A percentile compares a stretch with the other conserved stretches of the same genome.
These are phyloP conservation scores for Leptosomus discolor DNA, from an alignment of 2,113 vertebrate species.

Conservation along the genomic window DNA sequence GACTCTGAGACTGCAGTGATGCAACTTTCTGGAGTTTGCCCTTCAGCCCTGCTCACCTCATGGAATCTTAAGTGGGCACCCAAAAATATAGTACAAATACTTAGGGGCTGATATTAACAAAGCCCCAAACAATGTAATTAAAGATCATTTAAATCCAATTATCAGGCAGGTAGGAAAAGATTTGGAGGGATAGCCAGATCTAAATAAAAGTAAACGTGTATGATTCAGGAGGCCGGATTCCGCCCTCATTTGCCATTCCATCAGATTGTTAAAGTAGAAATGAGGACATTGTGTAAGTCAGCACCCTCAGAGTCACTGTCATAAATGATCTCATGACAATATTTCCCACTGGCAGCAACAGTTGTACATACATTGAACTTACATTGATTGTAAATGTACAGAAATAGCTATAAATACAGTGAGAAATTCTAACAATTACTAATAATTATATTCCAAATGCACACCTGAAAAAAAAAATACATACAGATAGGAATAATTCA, in stretches of 20 bases:
- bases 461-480: neutral
- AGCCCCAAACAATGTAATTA: constrained; percentile 26
- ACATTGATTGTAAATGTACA: neutral
- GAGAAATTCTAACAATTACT: neutral
- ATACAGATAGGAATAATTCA: neutral
- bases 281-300: neutral
- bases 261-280: neutral
- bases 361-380: neutral
- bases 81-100: neutral
- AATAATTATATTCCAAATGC: neutral
- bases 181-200: neutral
- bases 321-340: neutral
- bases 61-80: constrained; percentile 50
- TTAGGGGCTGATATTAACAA: constrained; percentile 8
- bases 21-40: constrained; percentile 52
- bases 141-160: constrained; percentile 33
- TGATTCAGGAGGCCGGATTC: neutral
- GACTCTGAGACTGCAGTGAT: constrained; percentile 47
- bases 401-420: neutral
- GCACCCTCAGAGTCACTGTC: neutral
- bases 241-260: neutral
- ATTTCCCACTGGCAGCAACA: neutral
- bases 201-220: neutral
- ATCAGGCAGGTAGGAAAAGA: neutral
- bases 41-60: constrained; percentile 24